phyloP scores from a whole-genome alignment of 2,888 invertebrate genomes.

The Leucozona laternaria region DNA sequence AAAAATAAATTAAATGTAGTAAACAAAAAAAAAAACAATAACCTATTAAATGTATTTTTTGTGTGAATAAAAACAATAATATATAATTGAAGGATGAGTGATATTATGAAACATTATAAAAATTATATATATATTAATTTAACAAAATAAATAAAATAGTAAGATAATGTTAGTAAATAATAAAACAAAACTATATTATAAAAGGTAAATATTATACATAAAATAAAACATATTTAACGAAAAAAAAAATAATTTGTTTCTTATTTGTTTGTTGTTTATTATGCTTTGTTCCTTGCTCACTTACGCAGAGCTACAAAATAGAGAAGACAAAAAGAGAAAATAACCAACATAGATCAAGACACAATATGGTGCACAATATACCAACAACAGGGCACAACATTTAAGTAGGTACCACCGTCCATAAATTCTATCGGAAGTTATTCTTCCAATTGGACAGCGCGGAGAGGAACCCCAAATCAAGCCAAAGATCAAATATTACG shows the following conservation, averaged over 20 bases:
- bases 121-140: conserved; percentile 62
- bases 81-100: conserved; percentile 74
- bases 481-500: too few species aligned
- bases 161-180: conserved; percentile 72
- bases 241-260: conserved; percentile 14
- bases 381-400: too few species aligned
- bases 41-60: conserved; percentile 70
- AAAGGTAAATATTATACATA: conserved; percentile 74
- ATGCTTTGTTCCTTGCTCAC: too few species aligned
- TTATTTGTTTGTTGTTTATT: not conserved
- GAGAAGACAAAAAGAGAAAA: too few species aligned
- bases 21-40: conserved; percentile 38
- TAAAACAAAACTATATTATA: conserved; percentile 72
- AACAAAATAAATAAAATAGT: conserved; percentile 65
- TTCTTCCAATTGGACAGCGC: too few species aligned
- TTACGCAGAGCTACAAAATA: too few species aligned
- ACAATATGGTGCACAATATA: too few species aligned
- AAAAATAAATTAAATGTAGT: conserved; percentile 63
- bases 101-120: conserved; percentile 72
- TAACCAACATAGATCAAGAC: too few species aligned
- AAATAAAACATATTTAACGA: conserved; percentile 75
- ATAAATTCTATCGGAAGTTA: too few species aligned
- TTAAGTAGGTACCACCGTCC: too few species aligned
- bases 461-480: too few species aligned
- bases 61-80: conserved; percentile 76